phyloP scores from a whole-genome alignment of 2,797 vertebrate species.

The Chloroceryle inda region DNA sequence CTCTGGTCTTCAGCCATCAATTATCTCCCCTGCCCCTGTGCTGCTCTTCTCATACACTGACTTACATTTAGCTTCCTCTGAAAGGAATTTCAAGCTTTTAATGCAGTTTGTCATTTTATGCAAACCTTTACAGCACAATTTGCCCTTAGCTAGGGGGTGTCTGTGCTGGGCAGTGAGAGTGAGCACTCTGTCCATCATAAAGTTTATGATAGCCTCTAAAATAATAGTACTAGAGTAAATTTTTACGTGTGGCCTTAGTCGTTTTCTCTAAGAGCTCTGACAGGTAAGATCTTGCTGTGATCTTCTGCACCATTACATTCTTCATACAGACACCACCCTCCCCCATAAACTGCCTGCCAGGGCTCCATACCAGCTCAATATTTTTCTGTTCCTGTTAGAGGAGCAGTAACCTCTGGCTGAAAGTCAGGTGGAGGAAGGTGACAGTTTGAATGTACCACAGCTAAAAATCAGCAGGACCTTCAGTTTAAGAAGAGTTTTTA shows the following conservation, averaged over 20 bases:
- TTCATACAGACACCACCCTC: background rate
- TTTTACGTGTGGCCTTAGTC: background rate
- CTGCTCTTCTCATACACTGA: background rate
- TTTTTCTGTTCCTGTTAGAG: background rate
- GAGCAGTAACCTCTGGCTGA: background rate
- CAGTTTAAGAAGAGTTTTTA: background rate
- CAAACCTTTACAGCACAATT: background rate
- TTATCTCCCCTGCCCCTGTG: background rate
- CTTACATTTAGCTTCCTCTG: background rate
- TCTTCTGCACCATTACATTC: background rate
- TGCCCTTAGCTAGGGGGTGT: background rate
- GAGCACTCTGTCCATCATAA: background rate
- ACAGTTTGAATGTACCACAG: background rate
- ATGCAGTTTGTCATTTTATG: background rate
- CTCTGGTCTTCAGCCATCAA: background rate
- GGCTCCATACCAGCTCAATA: background rate
- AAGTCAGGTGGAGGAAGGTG: background rate
- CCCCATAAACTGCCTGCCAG: background rate
- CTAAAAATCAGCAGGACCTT: background rate
- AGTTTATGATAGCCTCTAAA: background rate
- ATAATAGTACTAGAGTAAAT: background rate
- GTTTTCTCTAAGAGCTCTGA: background rate
- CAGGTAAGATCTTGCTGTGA: background rate
- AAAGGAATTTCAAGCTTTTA: constrained; percentile 5
- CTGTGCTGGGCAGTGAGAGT: background rate